A percentile compares a stretch with the other conserved stretches of the same genome.
phyloP scores from a whole-genome alignment of 2,113 vertebrate genomes.

The Loxodonta africana region DNA sequence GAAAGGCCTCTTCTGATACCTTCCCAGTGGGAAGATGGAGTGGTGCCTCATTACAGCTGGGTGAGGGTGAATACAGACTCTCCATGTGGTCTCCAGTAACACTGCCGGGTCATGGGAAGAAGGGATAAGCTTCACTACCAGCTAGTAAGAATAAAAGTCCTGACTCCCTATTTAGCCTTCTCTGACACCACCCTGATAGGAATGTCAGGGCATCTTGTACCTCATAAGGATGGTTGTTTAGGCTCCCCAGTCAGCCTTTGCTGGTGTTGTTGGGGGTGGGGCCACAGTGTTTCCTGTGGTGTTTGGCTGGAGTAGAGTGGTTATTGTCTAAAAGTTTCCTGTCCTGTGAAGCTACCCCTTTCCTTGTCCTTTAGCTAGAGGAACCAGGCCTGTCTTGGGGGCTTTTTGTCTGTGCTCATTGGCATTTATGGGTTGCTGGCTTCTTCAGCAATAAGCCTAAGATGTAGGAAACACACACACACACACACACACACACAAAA shows the following conservation, averaged over 20 bases:
- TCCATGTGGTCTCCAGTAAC: neutral
- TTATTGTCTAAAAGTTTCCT: neutral
- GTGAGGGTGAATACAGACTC: neutral
- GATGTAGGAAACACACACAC: neutral
- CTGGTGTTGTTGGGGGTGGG: too few relatives aligned
- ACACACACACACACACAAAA: neutral
- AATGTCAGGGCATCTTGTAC: neutral
- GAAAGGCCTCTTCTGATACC: neutral
- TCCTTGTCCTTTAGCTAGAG: constrained; percentile 7
- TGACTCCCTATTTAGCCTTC: neutral
- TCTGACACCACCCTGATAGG: neutral
- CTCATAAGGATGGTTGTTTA: neutral
- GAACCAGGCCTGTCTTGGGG: neutral
- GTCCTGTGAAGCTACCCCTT: neutral
- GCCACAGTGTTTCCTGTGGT: neutral
- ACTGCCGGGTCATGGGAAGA: neutral
- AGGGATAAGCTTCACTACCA: neutral
- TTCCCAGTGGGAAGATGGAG: neutral
- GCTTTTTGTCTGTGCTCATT: neutral
- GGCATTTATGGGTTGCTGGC: neutral
- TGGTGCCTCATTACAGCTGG: neutral
- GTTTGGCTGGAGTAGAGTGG: neutral
- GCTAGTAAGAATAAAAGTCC: neutral
- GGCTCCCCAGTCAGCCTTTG: neutral
- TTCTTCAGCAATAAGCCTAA: neutral